Conservation (phyloP, 30 jellyfish, hydroid and myxozoan genomes). For the Cassiopea xamachana region DNA sequence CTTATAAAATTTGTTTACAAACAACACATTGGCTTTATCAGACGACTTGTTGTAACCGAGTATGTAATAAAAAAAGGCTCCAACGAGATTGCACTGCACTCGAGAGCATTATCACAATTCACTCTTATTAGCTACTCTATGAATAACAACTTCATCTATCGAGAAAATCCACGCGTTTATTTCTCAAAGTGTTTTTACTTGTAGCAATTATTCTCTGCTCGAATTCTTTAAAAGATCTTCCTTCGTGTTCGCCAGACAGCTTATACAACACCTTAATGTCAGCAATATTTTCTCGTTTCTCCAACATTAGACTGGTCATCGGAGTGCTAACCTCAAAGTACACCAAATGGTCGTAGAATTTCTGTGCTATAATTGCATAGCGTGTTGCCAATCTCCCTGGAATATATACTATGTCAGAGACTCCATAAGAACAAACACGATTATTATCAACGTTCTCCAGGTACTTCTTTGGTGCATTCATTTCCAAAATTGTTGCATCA, state of each 20-base stretch:
- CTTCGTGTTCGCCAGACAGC: slow-evolving; percentile 21
- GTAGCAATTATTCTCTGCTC: background rate
- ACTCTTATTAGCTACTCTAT: background rate
- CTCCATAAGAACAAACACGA: slow-evolving; percentile 39
- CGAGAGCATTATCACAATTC: too few relatives aligned
- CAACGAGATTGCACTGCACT: too few relatives aligned
- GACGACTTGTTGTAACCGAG: too few relatives aligned
- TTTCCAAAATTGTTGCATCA: background rate
- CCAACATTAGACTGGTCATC: slow-evolving; percentile 37
- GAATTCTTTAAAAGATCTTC: slow-evolving; percentile 16
- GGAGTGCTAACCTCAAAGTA: slow-evolving; percentile 79
- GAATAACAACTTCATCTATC: background rate
- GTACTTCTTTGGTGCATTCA: background rate
- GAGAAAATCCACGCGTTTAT: slow-evolving; percentile 28
- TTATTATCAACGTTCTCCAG: slow-evolving; percentile 5
- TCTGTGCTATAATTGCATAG: slow-evolving; percentile 38
- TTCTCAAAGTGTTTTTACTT: background rate
- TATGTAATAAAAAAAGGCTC: too few relatives aligned
- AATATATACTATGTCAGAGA: slow-evolving; percentile 67
- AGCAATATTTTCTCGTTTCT: slow-evolving; percentile 15
- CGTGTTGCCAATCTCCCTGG: slow-evolving; percentile 41
- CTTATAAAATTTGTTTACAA: too few relatives aligned
- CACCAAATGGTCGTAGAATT: slow-evolving; percentile 27
- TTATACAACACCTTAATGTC: slow-evolving; percentile 49
- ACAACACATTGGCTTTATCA: too few relatives aligned